Base-by-base conservation (phyloP, 2,797 vertebrate species). In the Sebastes hopkinsi region DNA sequence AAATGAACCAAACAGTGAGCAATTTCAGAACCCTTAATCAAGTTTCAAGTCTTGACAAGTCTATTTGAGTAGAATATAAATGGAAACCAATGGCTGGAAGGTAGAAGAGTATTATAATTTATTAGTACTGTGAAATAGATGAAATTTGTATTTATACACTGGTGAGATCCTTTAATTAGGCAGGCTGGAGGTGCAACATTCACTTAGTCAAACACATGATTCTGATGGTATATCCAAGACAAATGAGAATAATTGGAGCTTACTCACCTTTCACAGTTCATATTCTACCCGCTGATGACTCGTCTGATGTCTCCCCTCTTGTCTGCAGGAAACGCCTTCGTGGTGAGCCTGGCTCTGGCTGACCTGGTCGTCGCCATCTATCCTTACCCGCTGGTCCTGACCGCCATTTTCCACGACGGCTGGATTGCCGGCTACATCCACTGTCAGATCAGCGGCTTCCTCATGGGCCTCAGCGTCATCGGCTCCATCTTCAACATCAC, bases 401-500 rank as follows among this genome's bases (percentile, higher is more conserved):
- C 93, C 1, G 96, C 96, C 65, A 97, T 97, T 72, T 96, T 97
- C 91, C 94, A 96, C 3, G 89, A 96, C 1, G 95, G 95, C 75
- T 97, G 97, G 97, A 95, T 95, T 4, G 96, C 96, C 25, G 96
- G 97, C 30, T 93, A 95, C 91, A 91, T 95, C 76, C 97, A 97
- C 90, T 97, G 97, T 75, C 96, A 97, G 90, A 93, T 96, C 91
- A 97, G 96, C 2, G 96, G 97, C 80, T 96, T 97, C 91, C 93
- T 97, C 46, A 97, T 97, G 95, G 96, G 96, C 72, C 95, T 97
- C 60, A 97, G 96, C 12, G 96, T 97, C 68, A 97, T 97, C 16
- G 94, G 96, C 87, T 97, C 97, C 73, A 96, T 97, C 92, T 97
- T 97, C 88, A 97, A 97, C 94, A 97, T 97, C 87, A 96, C 96